phyloP scores from a whole-genome alignment of 2,888 invertebrate species.

The Mesochorus sp. region DNA sequence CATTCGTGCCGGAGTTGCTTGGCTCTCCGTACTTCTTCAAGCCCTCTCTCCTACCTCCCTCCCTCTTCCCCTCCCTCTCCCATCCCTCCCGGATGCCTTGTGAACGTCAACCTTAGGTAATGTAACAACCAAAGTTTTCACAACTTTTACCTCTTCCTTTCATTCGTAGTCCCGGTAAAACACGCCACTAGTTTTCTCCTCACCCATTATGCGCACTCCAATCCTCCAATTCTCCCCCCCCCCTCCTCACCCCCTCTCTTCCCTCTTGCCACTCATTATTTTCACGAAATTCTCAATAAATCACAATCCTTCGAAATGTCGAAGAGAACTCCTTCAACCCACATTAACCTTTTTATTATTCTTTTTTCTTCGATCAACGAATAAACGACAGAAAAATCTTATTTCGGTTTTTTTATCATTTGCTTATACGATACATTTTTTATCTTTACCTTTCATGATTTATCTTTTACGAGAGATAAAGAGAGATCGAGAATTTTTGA shows the following conservation, averaged over 20 bases:
- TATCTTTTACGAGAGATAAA: too few species aligned
- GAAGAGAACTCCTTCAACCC: too few species aligned
- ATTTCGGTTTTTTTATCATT: too few species aligned
- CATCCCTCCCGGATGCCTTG: conserved; percentile 38
- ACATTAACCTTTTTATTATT: too few species aligned
- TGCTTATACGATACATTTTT: too few species aligned
- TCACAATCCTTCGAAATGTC: too few species aligned
- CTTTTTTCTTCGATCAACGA: too few species aligned
- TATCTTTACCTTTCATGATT: too few species aligned
- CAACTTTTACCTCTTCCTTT: conserved; percentile 59
- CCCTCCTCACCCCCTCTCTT: background rate
- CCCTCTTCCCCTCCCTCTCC: conserved; percentile 34
- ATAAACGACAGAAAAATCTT: too few species aligned
- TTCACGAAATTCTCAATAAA: background rate
- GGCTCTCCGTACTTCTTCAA: conserved; percentile 11
- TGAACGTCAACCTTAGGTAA: conserved; percentile 57
- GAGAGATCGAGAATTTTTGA: too few species aligned
- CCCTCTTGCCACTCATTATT: conserved; percentile 35
- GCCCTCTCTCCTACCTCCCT: background rate
- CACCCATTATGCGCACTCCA: too few species aligned
- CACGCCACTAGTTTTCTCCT: conserved; percentile 23
- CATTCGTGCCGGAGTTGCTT: conserved; percentile 8
- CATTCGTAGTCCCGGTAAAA: conserved; percentile 16
- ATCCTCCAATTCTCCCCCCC: background rate
- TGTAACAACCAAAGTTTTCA: conserved; percentile 48